Evolutionary conservation across 1,140 invertebrate species (phyloP), one percentile per base, ranked within the genome.

Genomic region (Helicorthomorpha holstii): DNA sequence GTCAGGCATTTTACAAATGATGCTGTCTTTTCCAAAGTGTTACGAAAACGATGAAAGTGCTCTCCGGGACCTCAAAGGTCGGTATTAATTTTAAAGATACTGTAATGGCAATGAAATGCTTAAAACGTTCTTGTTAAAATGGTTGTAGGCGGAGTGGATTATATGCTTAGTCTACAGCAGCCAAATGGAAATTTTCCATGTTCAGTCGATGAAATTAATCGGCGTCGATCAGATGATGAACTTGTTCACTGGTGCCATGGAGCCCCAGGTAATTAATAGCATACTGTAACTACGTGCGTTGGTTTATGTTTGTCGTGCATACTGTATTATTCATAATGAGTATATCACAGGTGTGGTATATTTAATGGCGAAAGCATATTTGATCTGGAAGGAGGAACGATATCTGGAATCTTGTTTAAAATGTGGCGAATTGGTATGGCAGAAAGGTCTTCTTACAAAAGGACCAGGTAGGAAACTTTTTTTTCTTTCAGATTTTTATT

Each of bases 231-330:
- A 2, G 62, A 60, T 21, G 73, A 81, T 38, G 79, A 84, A 55
- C 61, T 90, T 1, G 75, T 90, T 2, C 86, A 91, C 61, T 90
- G 85, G 85, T 91, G 86, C 68, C 85, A 90, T 66, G 86, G 87
- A 1, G 84, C 85, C 27, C 79, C 84, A 45, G 75, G 74, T 75
- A 61, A 7, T 34, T 7, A 34, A 7, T 10, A 19, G 16, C 41
- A 27, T 42, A 10, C 49, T 38, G 26, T 10, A 22, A 50, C 54
- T 19, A 24, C 42, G 16, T 44, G 26, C 26, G 48, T n/a, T 26
- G 14, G 48, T 21, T 54, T 59, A 25, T 52, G 29, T 34, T 16
- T 47, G 25, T 19, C 16, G 45, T 44, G 21, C 47, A 47, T 34
- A 24, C 49, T 43, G 48, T 55, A 61, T 7, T 7, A 34, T 16